Conservation (phyloP, 2,888 invertebrate genomes). For the Tethea ocularis region DNA sequence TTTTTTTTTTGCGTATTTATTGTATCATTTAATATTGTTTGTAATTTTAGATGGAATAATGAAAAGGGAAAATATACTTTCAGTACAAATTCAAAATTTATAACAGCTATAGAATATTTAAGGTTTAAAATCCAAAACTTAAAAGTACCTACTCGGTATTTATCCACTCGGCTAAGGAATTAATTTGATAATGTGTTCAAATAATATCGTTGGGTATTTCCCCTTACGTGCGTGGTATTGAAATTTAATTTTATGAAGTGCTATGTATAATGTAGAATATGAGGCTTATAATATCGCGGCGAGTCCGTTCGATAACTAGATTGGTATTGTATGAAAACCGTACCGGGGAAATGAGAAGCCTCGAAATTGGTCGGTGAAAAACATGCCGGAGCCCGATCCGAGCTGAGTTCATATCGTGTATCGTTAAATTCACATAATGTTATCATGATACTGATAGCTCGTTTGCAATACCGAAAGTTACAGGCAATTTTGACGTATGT, state of each 20-base stretch:
- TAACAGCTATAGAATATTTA: too few species aligned
- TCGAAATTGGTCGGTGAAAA: slow-evolving; percentile 49
- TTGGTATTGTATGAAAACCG: slow-evolving; percentile 62
- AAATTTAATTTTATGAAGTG: slow-evolving; percentile 31
- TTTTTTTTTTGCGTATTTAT: slow-evolving; percentile 24
- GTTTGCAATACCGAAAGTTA: neutral
- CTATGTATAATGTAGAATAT: slow-evolving; percentile 29
- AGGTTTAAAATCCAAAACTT: too few species aligned
- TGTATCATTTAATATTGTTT: neutral
- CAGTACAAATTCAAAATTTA: too few species aligned
- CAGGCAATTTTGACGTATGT: neutral
- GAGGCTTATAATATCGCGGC: slow-evolving; percentile 53
- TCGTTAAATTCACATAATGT: slow-evolving; percentile 45
- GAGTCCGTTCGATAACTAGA: slow-evolving; percentile 60
- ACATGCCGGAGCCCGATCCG: slow-evolving; percentile 47
- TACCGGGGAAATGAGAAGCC: slow-evolving; percentile 49
- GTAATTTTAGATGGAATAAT: neutral
- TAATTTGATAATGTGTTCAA: slow-evolving; percentile 8
- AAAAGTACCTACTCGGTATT: neutral
- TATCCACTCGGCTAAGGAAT: slow-evolving; percentile 2
- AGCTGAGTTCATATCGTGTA: slow-evolving; percentile 47
- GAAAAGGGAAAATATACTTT: neutral
- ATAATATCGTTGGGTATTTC: slow-evolving; percentile 2
- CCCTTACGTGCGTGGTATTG: slow-evolving; percentile 20
- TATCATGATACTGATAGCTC: slow-evolving; percentile 17